Evolutionary conservation across 2,888 invertebrate genomes (phyloP), one percentile per base, ranked within the genome.

Genomic region (Lasius fuliginosus): DNA sequence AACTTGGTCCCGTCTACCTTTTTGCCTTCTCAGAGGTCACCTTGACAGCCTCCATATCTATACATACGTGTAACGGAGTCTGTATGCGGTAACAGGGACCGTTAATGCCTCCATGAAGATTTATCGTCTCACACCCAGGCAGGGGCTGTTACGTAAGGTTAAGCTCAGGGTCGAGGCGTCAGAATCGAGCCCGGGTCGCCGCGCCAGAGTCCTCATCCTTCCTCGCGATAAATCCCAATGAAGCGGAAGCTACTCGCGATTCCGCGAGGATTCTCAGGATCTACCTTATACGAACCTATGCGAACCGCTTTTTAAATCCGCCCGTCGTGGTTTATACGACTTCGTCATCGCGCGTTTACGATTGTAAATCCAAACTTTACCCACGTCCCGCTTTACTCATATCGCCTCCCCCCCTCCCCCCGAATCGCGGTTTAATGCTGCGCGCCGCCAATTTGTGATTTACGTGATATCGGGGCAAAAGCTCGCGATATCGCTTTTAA

Each of bases 141-240:
- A 18, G 40, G 46, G 84, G 81, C 75, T 86, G 90, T 88, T 90
- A 89, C 85, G 86, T 90, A 90, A 88, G 90, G 90, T 88, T 88
- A 88, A 87, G 87, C 90, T 90, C 86, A 87, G 88, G 88, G 90
- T 88, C 90, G 89, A 82, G 67, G 84, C 83, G 87, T 85, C 83
- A 87, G 87, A 85, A 90, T 90, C 60, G 46, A 46, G 79, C 12
- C 11, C 36, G 46, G 53, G 23, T 33, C 58, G 33, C 33, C 69
- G 23, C 23, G 23, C 23, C 23, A 23, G 23, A n/a, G 67, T 58
- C 1, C 68, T 86, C 87, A 67, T 87, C 71, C 84, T 83, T 82
- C 71, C 76, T 87, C 85, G 87, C 77, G 89, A 53, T 87, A 90
- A 90, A 90, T 89, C 86, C 85, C 83, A 56, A 79, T 77, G 81